A percentile compares a stretch with the other conserved stretches of the same genome.
Conservation (phyloP, 2,113 vertebrate genomes). For the Chascanopsetta lugubris region DNA sequence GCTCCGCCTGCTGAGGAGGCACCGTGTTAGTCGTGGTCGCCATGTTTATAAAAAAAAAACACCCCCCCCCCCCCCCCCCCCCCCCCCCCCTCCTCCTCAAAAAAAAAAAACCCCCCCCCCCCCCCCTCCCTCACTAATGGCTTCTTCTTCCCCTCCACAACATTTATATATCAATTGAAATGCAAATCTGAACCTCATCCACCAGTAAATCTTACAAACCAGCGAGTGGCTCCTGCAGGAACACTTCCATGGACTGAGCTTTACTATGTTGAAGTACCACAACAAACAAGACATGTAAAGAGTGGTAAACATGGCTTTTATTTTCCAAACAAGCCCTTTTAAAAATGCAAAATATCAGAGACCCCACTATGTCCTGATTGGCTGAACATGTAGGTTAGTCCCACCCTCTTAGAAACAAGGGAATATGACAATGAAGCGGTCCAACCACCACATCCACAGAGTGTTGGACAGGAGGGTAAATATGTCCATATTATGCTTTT, state of each 20-base stretch:
- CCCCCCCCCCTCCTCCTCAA: too few species aligned
- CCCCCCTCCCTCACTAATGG: constrained; percentile 10
- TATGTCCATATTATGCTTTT: too few species aligned
- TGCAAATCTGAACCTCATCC: constrained; percentile 24
- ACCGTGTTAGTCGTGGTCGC: neutral
- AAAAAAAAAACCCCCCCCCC: too few species aligned
- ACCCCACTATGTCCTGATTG: too few species aligned
- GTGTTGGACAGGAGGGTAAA: too few species aligned
- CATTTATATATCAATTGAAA: constrained; percentile 26
- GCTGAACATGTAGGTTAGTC: too few species aligned
- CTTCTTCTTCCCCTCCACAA: neutral
- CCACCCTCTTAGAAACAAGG: too few species aligned
- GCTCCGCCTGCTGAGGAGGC: constrained; percentile 37
- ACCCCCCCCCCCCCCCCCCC: too few species aligned
- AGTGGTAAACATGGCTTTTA: constrained; percentile 30
- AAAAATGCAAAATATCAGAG: too few species aligned
- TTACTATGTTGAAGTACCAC: constrained; percentile 4
- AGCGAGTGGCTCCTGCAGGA: neutral
- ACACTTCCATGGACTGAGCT: constrained; percentile 1
- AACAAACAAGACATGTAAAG: constrained; percentile 6
- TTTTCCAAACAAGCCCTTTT: too few species aligned
- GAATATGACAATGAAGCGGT: too few species aligned
- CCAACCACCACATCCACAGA: too few species aligned
- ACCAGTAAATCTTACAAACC: constrained; percentile 13
- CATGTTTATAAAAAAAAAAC: constrained; percentile 12